phyloP scores from a whole-genome alignment of 1,140 invertebrate genomes.

The Carposina sasakii region DNA sequence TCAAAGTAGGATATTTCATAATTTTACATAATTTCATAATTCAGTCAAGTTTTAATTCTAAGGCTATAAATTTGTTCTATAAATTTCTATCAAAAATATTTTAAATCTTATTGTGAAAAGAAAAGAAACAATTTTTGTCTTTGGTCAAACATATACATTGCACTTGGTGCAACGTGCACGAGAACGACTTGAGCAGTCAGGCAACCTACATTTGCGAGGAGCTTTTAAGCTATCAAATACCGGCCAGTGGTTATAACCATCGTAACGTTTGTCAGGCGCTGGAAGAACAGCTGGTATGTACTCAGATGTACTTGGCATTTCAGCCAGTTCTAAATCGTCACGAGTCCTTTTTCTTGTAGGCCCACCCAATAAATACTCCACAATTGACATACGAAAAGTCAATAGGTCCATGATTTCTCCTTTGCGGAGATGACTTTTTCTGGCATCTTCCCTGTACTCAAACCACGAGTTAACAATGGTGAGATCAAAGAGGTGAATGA shows the following conservation, averaged over 20 bases:
- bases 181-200: slow-evolving; percentile 2
- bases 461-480: slow-evolving; percentile 8
- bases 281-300: not conserved
- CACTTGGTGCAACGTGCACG: slow-evolving; percentile 1
- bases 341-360: slow-evolving; percentile 1
- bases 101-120: slow-evolving; percentile 7
- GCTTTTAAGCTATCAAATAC: slow-evolving; percentile 13
- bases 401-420: slow-evolving; percentile 5
- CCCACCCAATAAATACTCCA: slow-evolving; percentile 3
- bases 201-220: slow-evolving; percentile 12
- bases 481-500: slow-evolving; percentile 11
- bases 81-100: too few species aligned
- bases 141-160: slow-evolving; percentile 1
- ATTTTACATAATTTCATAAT: too few species aligned
- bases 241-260: slow-evolving; percentile 15
- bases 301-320: not conserved
- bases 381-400: slow-evolving; percentile 4
- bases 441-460: slow-evolving; percentile 3
- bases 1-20: too few species aligned
- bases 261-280: slow-evolving; percentile 8
- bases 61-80: too few species aligned
- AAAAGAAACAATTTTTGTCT: slow-evolving; percentile 5
- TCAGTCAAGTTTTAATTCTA: too few species aligned
- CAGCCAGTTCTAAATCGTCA: not conserved
- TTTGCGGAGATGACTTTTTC: not conserved